Conservation (phyloP, 2,113 vertebrate species). For the Sinocyclocheilus anshuiensis region DNA sequence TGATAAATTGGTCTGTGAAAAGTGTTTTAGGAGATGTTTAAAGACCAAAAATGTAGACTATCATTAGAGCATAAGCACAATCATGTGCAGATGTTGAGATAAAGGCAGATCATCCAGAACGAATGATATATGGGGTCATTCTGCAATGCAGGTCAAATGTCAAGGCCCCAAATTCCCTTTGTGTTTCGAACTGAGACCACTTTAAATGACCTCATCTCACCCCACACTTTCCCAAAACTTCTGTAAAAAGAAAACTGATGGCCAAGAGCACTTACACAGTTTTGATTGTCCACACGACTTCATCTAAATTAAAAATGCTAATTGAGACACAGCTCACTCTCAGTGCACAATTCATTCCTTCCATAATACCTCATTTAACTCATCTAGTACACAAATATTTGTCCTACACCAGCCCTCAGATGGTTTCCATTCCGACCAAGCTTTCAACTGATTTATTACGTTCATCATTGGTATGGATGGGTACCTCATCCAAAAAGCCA, state of each 20-base stretch:
- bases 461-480: conserved; percentile 49
- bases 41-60: background rate
- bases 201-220: conserved; percentile 16
- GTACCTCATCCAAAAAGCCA: conserved; percentile 36
- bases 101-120: conserved; percentile 13
- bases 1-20: background rate
- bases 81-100: conserved; percentile 9
- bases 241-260: background rate
- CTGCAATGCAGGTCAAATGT: conserved; percentile 30
- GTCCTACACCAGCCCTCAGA: conserved; percentile 24
- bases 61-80: background rate
- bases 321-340: conserved; percentile 14
- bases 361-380: conserved; percentile 27
- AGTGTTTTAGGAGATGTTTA: background rate
- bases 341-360: conserved; percentile 20
- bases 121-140: conserved; percentile 17
- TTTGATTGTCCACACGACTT: background rate
- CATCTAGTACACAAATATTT: conserved; percentile 1
- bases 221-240: background rate
- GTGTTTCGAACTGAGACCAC: conserved; percentile 1
- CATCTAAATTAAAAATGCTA: background rate
- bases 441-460: conserved; percentile 45
- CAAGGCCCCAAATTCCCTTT: conserved; percentile 25
- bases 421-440: conserved; percentile 48
- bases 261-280: background rate